Evolutionary conservation across 2,888 invertebrate species (phyloP).

Genomic region (Caradrina kadenii): DNA sequence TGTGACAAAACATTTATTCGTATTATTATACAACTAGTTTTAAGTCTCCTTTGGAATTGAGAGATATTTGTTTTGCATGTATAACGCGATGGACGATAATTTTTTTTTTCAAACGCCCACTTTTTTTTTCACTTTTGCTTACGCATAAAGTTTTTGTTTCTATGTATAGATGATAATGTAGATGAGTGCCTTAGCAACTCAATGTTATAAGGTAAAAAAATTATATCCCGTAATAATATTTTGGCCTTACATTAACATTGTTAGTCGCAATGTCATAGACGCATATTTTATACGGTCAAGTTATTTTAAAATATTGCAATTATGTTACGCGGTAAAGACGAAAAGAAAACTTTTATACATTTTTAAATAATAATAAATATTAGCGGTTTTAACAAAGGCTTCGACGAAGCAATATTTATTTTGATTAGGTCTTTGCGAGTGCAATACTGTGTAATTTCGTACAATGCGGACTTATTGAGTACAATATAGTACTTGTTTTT

Average conservation of each 20-base stretch:
- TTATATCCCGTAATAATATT: slow-evolving; percentile 73
- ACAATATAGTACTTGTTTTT: slow-evolving; percentile 78
- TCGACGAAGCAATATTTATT: slow-evolving; percentile 70
- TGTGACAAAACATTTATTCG: slow-evolving; percentile 87
- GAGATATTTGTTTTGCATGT: slow-evolving; percentile 83
- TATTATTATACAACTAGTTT: slow-evolving; percentile 85
- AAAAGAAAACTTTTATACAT: slow-evolving; percentile 65
- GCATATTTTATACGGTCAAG: slow-evolving; percentile 71
- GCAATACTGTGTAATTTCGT: slow-evolving; percentile 67
- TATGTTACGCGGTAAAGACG: slow-evolving; percentile 69
- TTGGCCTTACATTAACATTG: slow-evolving; percentile 71
- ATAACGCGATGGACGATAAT: slow-evolving; percentile 82
- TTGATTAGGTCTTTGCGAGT: slow-evolving; percentile 64
- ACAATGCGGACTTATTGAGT: slow-evolving; percentile 66
- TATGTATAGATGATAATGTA: slow-evolving; percentile 84
- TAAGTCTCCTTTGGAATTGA: slow-evolving; percentile 88
- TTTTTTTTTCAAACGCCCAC: slow-evolving; percentile 74
- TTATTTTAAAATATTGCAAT: slow-evolving; percentile 71
- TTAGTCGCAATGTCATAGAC: slow-evolving; percentile 67
- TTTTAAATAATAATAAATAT: slow-evolving; percentile 62
- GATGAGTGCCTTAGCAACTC: slow-evolving; percentile 90
- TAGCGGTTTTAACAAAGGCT: slow-evolving; percentile 66
- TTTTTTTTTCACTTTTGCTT: slow-evolving; percentile 77
- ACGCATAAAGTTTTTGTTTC: slow-evolving; percentile 79
- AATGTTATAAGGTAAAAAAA: slow-evolving; percentile 80